A percentile compares a stretch with the other conserved stretches of the same genome.
phyloP scores from a whole-genome alignment of 2,113 vertebrate species.

The Serinus canaria region DNA sequence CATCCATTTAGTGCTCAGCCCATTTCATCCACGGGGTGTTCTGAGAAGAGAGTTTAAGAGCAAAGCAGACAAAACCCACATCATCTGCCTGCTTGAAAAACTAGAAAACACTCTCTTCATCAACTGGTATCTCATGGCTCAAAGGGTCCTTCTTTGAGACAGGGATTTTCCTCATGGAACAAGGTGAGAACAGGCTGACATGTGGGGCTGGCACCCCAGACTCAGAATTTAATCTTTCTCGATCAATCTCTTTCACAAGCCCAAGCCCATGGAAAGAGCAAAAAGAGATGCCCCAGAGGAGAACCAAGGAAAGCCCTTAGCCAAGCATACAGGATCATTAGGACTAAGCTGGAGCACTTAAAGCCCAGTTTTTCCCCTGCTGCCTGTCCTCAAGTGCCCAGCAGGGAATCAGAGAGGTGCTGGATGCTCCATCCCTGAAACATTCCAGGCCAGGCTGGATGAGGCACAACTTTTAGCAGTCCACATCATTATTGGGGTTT shows the following conservation, averaged over 20 bases:
- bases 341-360: not conserved
- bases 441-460: not conserved
- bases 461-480: not conserved
- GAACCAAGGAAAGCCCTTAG: not conserved
- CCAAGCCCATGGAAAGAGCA: not conserved
- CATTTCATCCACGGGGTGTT: rapidly evolving
- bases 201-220: not conserved
- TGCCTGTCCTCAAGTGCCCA: not conserved
- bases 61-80: not conserved
- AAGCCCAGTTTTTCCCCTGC: not conserved
- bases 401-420: not conserved
- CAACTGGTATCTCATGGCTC: not conserved
- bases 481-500: not conserved
- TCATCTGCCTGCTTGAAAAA: not conserved
- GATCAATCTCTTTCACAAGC: not conserved
- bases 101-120: not conserved
- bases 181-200: not conserved
- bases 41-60: not conserved
- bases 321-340: not conserved
- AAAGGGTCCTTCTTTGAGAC: not conserved
- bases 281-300: not conserved
- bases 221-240: not conserved
- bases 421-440: too few relatives aligned
- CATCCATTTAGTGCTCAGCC: not conserved
- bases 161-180: not conserved